Evolutionary conservation across 1,140 invertebrate genomes (phyloP).

Genomic region (Panagrolaimus sp.): DNA sequence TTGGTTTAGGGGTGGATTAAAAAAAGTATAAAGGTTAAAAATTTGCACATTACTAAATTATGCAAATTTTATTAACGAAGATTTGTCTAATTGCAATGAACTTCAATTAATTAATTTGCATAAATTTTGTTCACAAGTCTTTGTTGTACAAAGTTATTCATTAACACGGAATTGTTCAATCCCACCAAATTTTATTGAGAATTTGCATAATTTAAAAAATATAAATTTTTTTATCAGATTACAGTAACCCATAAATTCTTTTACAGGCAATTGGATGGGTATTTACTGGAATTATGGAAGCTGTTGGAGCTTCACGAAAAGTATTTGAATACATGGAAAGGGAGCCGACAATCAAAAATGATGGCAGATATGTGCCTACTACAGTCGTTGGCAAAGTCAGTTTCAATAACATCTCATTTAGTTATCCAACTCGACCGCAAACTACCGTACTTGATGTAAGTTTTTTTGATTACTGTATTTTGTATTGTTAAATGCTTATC

Average conservation of each 20-base stretch:
- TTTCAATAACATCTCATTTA: constrained; percentile 62
- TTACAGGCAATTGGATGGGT: constrained; percentile 54
- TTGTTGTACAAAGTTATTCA: no score
- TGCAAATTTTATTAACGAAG: no score
- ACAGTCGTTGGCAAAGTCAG: constrained; percentile 56
- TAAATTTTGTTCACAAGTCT: no score
- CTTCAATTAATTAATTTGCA: no score
- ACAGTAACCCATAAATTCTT: not conserved
- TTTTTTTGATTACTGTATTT: no score
- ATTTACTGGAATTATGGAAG: constrained; percentile 53
- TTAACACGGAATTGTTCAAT: no score
- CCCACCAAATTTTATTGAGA: not conserved
- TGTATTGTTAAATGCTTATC: not conserved
- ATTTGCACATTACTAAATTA: no score
- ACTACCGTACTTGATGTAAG: constrained; percentile 67
- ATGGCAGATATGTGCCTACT: constrained; percentile 11
- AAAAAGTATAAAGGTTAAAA: no score
- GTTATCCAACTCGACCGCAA: constrained; percentile 62
- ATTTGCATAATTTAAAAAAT: not conserved
- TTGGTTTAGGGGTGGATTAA: not conserved
- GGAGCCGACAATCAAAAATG: not conserved
- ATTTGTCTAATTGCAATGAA: no score
- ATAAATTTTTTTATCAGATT: not conserved
- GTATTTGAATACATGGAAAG: not conserved
- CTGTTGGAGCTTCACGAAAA: not conserved